phyloP scores from a whole-genome alignment of 2,888 invertebrate species.

The Zaprionus bogoriensis region DNA sequence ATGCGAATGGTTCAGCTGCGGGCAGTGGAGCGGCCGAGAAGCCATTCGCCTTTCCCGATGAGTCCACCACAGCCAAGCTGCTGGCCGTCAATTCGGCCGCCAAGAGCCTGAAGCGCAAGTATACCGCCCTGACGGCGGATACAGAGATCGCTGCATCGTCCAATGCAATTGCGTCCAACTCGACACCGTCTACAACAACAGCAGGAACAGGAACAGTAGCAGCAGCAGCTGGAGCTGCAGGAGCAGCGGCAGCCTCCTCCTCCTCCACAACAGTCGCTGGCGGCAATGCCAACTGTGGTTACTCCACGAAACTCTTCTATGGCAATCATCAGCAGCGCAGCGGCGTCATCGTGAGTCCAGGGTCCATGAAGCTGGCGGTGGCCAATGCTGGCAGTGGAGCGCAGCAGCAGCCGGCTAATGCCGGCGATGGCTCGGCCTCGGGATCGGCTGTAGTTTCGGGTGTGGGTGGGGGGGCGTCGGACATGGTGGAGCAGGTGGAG shows the following conservation, averaged over 20 bases:
- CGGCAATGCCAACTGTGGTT: slow-evolving; percentile 34
- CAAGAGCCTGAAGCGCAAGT: slow-evolving; percentile 80
- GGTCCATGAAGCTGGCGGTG: slow-evolving; percentile 52
- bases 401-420: slow-evolving; percentile 5
- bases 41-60: slow-evolving; percentile 80
- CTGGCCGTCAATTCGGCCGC: slow-evolving; percentile 78
- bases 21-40: slow-evolving; percentile 24
- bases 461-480: slow-evolving; percentile 13
- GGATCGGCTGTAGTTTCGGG: too few relatives aligned
- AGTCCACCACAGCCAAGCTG: slow-evolving; percentile 80
- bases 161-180: slow-evolving; percentile 62
- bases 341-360: slow-evolving; percentile 77
- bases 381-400: slow-evolving; percentile 3
- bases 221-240: not conserved
- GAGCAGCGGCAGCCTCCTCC: too few relatives aligned
- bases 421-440: too few relatives aligned
- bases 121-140: slow-evolving; percentile 36
- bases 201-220: not conserved
- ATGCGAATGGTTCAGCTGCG: slow-evolving; percentile 52
- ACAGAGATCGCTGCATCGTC: slow-evolving; percentile 38
- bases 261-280: too few relatives aligned
- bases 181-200: slow-evolving; percentile 35
- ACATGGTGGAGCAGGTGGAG: slow-evolving; percentile 67
- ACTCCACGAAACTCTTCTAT: slow-evolving; percentile 73
- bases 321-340: slow-evolving; percentile 73